Evolutionary conservation across 1,140 invertebrate genomes (phyloP).

Genomic region (Agrilus planipennis): DNA sequence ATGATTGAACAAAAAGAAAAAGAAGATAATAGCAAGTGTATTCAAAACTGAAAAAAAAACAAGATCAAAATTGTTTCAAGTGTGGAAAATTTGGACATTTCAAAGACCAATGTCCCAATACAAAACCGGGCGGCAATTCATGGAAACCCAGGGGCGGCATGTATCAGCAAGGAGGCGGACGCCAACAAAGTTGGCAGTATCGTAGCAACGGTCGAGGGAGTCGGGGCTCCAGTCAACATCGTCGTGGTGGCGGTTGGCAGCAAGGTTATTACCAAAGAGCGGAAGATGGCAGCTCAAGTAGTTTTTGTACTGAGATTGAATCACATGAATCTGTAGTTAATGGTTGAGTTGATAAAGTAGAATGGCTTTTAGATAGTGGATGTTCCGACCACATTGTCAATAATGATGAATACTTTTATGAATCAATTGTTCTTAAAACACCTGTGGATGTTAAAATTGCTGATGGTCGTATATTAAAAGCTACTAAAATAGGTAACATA

Average conservation of each 20-base stretch:
- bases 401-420: slow-evolving; percentile 26
- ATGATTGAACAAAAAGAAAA: slow-evolving; percentile 21
- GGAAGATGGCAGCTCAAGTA: neutral
- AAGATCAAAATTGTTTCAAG: slow-evolving; percentile 10
- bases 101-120: too few relatives aligned
- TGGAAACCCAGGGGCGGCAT: too few relatives aligned
- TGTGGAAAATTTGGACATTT: slow-evolving; percentile 17
- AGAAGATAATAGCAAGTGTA: too few relatives aligned
- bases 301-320: neutral
- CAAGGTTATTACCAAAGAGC: neutral
- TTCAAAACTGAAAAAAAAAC: slow-evolving; percentile 2
- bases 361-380: slow-evolving; percentile 5
- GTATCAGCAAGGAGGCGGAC: too few relatives aligned
- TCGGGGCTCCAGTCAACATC: slow-evolving; percentile 25
- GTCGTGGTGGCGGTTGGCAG: too few relatives aligned
- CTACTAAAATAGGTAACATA: slow-evolving; percentile 27
- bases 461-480: too few relatives aligned
- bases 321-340: neutral
- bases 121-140: too few relatives aligned
- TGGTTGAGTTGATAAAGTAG: neutral
- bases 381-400: too few relatives aligned
- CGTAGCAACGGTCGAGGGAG: too few relatives aligned
- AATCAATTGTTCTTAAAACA: slow-evolving; percentile 22
- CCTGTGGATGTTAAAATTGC: slow-evolving; percentile 17
- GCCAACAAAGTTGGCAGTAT: too few relatives aligned